Base-by-base conservation (phyloP, 2,113 vertebrate species). In the Octodon degus region DNA sequence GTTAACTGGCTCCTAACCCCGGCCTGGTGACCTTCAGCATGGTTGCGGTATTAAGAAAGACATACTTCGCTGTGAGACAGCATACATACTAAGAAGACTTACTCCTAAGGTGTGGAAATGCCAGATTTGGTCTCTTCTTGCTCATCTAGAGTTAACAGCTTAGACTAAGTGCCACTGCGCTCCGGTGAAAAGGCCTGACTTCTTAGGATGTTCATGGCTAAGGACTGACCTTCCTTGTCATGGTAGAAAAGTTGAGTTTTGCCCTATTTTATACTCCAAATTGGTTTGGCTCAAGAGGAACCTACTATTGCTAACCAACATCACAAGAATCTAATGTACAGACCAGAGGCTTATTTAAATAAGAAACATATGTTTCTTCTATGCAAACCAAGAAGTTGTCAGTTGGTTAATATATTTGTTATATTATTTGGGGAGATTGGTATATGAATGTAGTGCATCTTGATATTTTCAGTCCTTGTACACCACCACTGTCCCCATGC, bases 361-460 rank as follows among this genome's bases (percentile, higher is more conserved):
- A 89, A 95, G 53, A 95, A 95, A 62, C 62, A 88, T 2, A 62
- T 13, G 10, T 93, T 89, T 96, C 43, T 93, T 24, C 85, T 55
- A 11, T 89, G 67, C 55, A 91, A 55, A 94, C 32, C 62, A 89
- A 88, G 95, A 95, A 55, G 19, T 67, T 90, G 40, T 34, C 80
- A 47, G 60, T 82, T 89, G 60, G 34, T 53, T 62, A 82, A 10
- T 95, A 25, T 7, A 0, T 40, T 43, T 91, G 77, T 79, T 34
- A 95, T 22, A 86, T 17, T 83, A 65, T 82, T 65, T 55, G 55
- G 55, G 55, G 55, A 12, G 13, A 12, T 55, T 55, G 50, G 50
- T 32, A 5, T 53, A 34, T 80, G 47, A 50, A 53, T 80, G 34
- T 20, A 55, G 30, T 53, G 47, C 50, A 55, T 80, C 77, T 53